Percentiles rank a stretch among this genome's conserved stretches.
Evolutionary conservation across 2,888 invertebrate species (phyloP).

Genomic region (Agonopterix alstromeriana): DNA sequence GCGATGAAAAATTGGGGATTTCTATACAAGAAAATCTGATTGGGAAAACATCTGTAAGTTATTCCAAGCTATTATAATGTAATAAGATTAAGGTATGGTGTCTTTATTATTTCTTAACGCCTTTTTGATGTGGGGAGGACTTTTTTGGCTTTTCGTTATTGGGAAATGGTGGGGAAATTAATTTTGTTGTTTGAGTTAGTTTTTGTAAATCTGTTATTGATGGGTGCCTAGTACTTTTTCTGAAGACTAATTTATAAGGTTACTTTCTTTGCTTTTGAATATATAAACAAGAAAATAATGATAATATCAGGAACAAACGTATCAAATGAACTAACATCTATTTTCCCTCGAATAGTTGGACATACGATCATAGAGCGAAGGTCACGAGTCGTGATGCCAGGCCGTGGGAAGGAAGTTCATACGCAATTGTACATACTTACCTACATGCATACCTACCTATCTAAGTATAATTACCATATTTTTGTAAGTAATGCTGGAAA

Average conservation of each 20-base stretch:
- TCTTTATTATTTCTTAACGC: conserved; percentile 67
- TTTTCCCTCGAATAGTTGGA: conserved; percentile 1
- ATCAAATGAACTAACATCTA: background rate
- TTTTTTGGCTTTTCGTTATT: conserved; percentile 26
- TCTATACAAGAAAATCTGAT: conserved; percentile 48
- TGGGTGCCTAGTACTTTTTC: background rate
- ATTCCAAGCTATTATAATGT: conserved; percentile 65
- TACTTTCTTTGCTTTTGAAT: too few species aligned
- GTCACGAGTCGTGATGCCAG: conserved; percentile 9
- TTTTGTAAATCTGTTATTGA: background rate
- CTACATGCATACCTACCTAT: too few species aligned
- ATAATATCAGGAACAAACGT: too few species aligned
- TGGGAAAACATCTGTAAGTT: conserved; percentile 70
- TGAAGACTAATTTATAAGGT: background rate
- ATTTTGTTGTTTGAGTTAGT: conserved; percentile 9
- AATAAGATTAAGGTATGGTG: conserved; percentile 65
- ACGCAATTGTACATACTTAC: conserved; percentile 1
- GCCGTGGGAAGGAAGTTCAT: conserved; percentile 8
- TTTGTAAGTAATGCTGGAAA: too few species aligned
- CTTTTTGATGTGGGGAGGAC: conserved; percentile 50
- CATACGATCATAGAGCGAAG: conserved; percentile 5
- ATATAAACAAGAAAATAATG: too few species aligned
- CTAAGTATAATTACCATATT: too few species aligned
- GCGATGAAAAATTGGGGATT: conserved; percentile 68
- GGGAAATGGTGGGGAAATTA: conserved; percentile 37